A percentile compares a stretch with the other conserved stretches of the same genome.
These are phyloP conservation scores for Labeo rohita DNA, from an alignment of 2,113 vertebrate genomes.

Conservation along the genomic window DNA sequence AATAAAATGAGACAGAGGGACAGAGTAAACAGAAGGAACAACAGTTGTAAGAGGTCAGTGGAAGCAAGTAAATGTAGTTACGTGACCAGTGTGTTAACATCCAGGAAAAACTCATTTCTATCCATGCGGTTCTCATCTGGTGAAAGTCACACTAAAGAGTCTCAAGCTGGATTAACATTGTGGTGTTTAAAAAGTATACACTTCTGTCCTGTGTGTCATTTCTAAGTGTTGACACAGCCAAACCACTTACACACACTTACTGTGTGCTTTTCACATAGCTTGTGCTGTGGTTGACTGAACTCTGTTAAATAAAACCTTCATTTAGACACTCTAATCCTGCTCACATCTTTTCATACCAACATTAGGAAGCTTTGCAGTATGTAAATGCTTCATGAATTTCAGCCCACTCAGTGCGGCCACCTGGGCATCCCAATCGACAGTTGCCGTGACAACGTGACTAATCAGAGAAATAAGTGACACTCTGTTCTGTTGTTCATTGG, in stretches of 20 bases:
- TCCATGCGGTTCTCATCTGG: neutral
- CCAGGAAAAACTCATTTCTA: neutral
- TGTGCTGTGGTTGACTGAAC: neutral
- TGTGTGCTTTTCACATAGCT: conserved; percentile 16
- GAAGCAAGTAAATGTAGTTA: conserved; percentile 11
- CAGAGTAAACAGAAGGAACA: neutral
- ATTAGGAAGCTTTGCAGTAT: conserved; percentile 26
- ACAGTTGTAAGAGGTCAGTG: neutral
- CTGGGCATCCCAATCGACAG: conserved; percentile 35
- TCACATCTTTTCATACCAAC: conserved; percentile 14
- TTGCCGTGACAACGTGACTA: conserved; percentile 38
- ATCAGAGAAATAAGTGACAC: conserved; percentile 29
- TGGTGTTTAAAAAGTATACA: neutral
- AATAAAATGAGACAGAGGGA: neutral
- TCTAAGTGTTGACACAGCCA: conserved; percentile 17
- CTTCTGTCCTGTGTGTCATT: neutral
- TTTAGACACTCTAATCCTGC: conserved; percentile 6
- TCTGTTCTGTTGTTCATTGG: conserved; percentile 22
- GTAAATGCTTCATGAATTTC: conserved; percentile 34
- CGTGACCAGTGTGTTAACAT: neutral
- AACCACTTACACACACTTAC: neutral
- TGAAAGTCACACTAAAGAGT: neutral
- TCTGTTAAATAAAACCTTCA: conserved; percentile 12
- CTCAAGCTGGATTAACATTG: neutral
- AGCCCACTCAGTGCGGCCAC: conserved; percentile 36